Evolutionary conservation across 2,113 vertebrate genomes (phyloP).

Genomic region (Mandrillus leucophaeus): DNA sequence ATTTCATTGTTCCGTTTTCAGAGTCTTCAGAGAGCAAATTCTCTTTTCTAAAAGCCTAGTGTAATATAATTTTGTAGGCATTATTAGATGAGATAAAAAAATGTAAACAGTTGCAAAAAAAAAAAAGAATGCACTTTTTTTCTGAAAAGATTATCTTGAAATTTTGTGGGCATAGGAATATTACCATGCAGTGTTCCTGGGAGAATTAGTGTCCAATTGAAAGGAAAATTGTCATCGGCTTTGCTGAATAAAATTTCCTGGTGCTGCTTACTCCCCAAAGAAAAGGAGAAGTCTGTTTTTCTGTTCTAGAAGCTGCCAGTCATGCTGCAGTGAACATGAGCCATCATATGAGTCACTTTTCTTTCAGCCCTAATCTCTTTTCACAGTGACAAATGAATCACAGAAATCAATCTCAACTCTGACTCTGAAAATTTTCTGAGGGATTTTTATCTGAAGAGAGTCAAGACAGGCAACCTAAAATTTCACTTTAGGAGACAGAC

Average conservation of each 20-base stretch:
- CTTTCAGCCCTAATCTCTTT: conserved; percentile 79
- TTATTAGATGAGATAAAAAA: background rate
- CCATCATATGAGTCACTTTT: conserved; percentile 69
- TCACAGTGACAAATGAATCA: conserved; percentile 79
- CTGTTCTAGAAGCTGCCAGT: conserved; percentile 74
- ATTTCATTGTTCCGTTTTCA: background rate
- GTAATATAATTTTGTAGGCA: background rate
- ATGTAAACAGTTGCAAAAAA: background rate
- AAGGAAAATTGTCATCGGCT: conserved; percentile 38
- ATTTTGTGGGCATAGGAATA: background rate
- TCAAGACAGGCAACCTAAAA: conserved; percentile 13
- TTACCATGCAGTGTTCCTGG: background rate
- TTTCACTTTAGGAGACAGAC: conserved; percentile 25
- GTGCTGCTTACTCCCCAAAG: conserved; percentile 38
- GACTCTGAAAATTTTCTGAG: conserved; percentile 49
- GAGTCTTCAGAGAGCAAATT: background rate
- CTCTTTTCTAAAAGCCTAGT: conserved; percentile 25
- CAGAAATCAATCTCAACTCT: conserved; percentile 78
- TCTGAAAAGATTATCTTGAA: background rate
- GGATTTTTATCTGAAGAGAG: conserved; percentile 49
- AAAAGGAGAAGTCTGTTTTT: conserved; percentile 58
- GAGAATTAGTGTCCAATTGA: conserved; percentile 41
- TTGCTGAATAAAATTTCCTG: conserved; percentile 52
- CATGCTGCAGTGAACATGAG: conserved; percentile 73
- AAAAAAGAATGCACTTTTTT: background rate